A percentile compares a stretch with the other conserved stretches of the same genome.
Evolutionary conservation across 2,888 invertebrate genomes (phyloP).

Genomic region (Cephus sareptanus): DNA sequence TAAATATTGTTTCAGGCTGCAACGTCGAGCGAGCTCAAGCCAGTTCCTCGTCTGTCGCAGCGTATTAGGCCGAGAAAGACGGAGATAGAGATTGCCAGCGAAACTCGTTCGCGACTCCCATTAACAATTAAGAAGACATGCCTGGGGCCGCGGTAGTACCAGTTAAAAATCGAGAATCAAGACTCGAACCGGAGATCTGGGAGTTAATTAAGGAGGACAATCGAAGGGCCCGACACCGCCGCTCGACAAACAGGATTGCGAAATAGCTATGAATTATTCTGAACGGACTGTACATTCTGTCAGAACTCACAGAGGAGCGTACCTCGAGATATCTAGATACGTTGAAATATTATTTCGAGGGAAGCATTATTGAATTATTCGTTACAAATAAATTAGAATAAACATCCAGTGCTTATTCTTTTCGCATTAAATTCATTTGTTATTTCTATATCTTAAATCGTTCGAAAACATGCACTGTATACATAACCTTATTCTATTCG

Average conservation of each 20-base stretch:
- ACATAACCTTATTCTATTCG: not conserved
- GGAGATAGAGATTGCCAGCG: not conserved
- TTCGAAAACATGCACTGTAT: not conserved
- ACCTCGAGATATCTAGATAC: not conserved
- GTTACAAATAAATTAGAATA: not conserved
- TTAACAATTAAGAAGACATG: constrained; percentile 48
- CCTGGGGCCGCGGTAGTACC: not conserved
- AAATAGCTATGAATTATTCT: not conserved
- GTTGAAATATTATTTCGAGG: not conserved
- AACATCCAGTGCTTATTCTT: not conserved
- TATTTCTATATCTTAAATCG: not conserved
- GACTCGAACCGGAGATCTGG: constrained; percentile 22
- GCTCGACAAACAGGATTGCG: not conserved
- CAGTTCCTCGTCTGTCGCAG: not conserved
- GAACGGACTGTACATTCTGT: not conserved
- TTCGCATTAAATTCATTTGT: not conserved
- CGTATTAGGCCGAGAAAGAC: not conserved
- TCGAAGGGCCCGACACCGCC: constrained; percentile 14
- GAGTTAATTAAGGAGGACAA: constrained; percentile 46
- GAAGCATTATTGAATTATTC: not conserved
- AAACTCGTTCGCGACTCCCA: constrained; percentile 44
- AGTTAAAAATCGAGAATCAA: not conserved
- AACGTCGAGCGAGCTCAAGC: not conserved
- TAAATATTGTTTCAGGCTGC: constrained; percentile 26
- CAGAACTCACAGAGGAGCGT: not conserved